A percentile compares a stretch with the other conserved stretches of the same genome.
phyloP scores from a whole-genome alignment of 2,113 vertebrate genomes.

The Toxotes jaculatrix region DNA sequence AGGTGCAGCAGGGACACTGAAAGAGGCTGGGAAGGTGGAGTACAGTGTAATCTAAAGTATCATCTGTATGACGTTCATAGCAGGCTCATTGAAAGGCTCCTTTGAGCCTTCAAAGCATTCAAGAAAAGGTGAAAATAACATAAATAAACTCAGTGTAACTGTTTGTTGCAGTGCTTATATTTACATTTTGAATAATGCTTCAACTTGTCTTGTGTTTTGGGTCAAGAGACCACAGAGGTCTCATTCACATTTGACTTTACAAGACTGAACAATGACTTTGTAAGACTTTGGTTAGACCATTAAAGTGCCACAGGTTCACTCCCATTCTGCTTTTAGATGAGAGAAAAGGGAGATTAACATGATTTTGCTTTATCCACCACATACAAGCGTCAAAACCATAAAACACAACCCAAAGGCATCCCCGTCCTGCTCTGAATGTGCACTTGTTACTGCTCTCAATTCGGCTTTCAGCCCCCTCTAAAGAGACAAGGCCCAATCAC shows the following conservation, averaged over 20 bases:
- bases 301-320: constrained; percentile 75
- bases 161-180: constrained; percentile 25
- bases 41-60: neutral
- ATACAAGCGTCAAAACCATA: constrained; percentile 79
- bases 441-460: constrained; percentile 88
- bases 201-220: constrained; percentile 50
- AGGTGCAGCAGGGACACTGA: neutral
- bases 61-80: neutral
- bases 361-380: constrained; percentile 80
- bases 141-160: constrained; percentile 32
- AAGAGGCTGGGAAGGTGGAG: neutral
- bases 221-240: constrained; percentile 57
- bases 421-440: constrained; percentile 83
- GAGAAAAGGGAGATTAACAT: constrained; percentile 82
- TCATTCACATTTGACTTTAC: constrained; percentile 70
- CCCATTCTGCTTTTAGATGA: constrained; percentile 65
- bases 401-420: constrained; percentile 83
- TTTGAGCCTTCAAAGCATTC: neutral
- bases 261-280: constrained; percentile 69
- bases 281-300: constrained; percentile 69
- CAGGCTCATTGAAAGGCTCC: neutral
- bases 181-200: constrained; percentile 51
- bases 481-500: constrained; percentile 90
- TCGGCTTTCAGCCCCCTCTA: constrained; percentile 87
- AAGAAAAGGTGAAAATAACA: constrained; percentile 20